phyloP scores from a whole-genome alignment of 2,888 invertebrate species.

The Tupiocoris notatus region DNA sequence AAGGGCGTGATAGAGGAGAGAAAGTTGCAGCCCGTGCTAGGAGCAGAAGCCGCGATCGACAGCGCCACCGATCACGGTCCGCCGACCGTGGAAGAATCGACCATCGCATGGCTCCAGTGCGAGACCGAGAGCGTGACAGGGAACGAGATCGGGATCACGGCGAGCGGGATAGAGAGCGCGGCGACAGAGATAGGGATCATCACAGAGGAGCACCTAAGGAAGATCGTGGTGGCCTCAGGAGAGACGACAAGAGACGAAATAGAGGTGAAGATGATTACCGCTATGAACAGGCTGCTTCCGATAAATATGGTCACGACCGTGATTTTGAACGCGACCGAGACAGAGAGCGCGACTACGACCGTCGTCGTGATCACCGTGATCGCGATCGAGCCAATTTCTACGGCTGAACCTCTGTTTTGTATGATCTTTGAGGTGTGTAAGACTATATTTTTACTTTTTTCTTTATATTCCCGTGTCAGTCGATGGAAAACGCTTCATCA shows the following conservation, averaged over 20 bases:
- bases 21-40: conserved; percentile 44
- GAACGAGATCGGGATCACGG: neutral
- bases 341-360: conserved; percentile 27
- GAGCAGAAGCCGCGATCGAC: conserved; percentile 42
- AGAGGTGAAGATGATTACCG: neutral
- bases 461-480: too few relatives aligned
- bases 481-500: too few relatives aligned
- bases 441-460: too few relatives aligned
- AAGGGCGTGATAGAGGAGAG: conserved; percentile 50
- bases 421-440: too few relatives aligned
- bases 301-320: conserved; percentile 1
- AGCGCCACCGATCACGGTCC: conserved; percentile 45
- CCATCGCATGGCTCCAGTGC: neutral
- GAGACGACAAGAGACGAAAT: neutral
- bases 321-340: conserved; percentile 8
- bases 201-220: neutral
- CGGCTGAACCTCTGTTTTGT: too few relatives aligned
- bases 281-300: neutral
- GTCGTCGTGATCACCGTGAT: conserved; percentile 29
- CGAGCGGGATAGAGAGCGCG: conserved; percentile 6
- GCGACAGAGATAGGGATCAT: conserved; percentile 1
- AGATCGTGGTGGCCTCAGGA: neutral
- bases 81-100: conserved; percentile 20
- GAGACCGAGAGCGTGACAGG: conserved; percentile 13
- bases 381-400: conserved; percentile 10